Evolutionary conservation across 1,140 invertebrate genomes (phyloP).

Genomic region (Leptestheria dahalacensis): DNA sequence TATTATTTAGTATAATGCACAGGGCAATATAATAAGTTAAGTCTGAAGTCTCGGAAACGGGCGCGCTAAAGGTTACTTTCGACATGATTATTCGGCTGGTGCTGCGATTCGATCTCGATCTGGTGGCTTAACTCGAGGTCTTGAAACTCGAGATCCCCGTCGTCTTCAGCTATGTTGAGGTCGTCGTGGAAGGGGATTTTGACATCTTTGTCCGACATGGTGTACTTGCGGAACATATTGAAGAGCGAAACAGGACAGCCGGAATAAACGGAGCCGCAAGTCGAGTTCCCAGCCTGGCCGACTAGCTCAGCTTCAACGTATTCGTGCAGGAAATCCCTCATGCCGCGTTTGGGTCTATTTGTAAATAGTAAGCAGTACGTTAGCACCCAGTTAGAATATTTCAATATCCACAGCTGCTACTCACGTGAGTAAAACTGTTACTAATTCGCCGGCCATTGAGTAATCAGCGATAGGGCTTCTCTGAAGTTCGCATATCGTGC

Average conservation of each 20-base stretch:
- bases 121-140: too few species aligned
- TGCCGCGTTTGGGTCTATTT: slow-evolving; percentile 5
- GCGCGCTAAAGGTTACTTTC: too few species aligned
- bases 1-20: too few species aligned
- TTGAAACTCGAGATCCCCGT: background rate
- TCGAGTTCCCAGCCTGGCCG: slow-evolving; percentile 1
- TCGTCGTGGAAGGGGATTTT: too few species aligned
- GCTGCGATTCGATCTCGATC: too few species aligned
- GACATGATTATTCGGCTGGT: too few species aligned
- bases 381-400: background rate
- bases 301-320: slow-evolving; percentile 11
- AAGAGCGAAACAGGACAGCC: slow-evolving; percentile 12
- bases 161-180: background rate
- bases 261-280: background rate
- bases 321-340: slow-evolving; percentile 12
- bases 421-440: slow-evolving; percentile 13
- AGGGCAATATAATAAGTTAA: too few species aligned
- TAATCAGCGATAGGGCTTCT: slow-evolving; percentile 12
- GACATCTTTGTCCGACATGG: too few species aligned
- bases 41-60: too few species aligned
- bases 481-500: slow-evolving; percentile 15
- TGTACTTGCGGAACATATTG: slow-evolving; percentile 8
- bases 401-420: background rate
- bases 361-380: background rate
- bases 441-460: slow-evolving; percentile 12